Evolutionary conservation across 2,113 vertebrate genomes (phyloP).

Genomic region (Microtus montanus): DNA sequence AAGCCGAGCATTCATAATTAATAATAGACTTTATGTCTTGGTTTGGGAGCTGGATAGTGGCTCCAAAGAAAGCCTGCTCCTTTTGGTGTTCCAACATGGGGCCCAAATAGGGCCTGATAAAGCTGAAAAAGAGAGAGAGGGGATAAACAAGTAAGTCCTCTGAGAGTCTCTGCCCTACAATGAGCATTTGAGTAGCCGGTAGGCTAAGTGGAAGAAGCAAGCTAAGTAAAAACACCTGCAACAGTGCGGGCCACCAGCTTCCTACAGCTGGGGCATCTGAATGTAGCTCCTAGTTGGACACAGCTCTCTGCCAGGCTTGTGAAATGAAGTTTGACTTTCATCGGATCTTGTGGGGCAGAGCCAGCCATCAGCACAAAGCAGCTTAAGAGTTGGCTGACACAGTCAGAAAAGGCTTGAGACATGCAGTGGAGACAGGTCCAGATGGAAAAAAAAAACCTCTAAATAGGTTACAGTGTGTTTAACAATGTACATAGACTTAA

Average conservation of each 20-base stretch:
- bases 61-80: background rate
- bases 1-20: background rate
- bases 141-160: background rate
- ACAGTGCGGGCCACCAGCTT: background rate
- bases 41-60: background rate
- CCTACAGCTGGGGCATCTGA: background rate
- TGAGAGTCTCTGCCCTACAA: background rate
- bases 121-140: background rate
- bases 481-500: background rate
- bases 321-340: background rate
- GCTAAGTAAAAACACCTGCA: background rate
- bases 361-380: background rate
- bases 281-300: background rate
- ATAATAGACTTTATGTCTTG: background rate
- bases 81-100: background rate
- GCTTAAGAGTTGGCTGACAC: background rate
- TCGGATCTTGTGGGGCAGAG: fast-evolving
- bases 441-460: background rate
- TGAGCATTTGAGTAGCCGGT: background rate
- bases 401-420: background rate
- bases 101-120: background rate
- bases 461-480: background rate
- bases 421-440: background rate
- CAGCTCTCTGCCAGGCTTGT: background rate
- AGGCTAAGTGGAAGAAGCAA: background rate